Base-by-base conservation (phyloP, 2,888 invertebrate genomes). In the Synanthedon tipuliformis region DNA sequence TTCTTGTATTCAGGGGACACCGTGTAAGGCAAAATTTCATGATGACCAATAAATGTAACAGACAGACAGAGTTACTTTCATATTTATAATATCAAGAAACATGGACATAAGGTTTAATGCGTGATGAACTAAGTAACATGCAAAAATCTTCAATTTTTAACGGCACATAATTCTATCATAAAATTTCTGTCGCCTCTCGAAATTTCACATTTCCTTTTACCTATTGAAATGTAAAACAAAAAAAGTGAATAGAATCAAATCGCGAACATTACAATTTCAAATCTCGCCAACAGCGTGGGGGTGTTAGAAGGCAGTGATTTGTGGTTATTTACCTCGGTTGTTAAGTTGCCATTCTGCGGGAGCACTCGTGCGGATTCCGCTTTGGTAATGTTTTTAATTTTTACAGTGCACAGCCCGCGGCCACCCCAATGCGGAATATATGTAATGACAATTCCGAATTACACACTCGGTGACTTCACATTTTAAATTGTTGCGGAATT, bases 291-390 rank as follows among this genome's bases (percentile, higher is more conserved):
- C 34, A 23, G 5, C 5, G 23, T 23, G 41, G 49, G 75, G 73
- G 85, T 72, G 84, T 84, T 84, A 83, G 83, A 74, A 78, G 66
- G 69, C 78, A 65, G 83, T 86, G 86, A 87, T 87, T 87, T 87
- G 86, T 85, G 86, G 86, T 82, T 87, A 85, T 85, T 85, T 85
- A 84, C 83, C 74, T 76, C 81, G 82, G 78, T 74, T 78, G 83
- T 86, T 85, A 83, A 81, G 77, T 81, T 81, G 78, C 85, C 84
- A 85, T 86, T 86, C 75, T 79, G 71, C 68, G 56, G 60, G 64
- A 56, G 67, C 77, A 67, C 73, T 78, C 85, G 84, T 83, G 84
- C 81, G 83, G 73, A 80, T 81, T 60, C 66, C 73, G 73, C 79
- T 74, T 75, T 78, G 73, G 78, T 83, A 80, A 68, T 74, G 73